phyloP scores from a whole-genome alignment of 2,113 vertebrate species.

The Anolis carolinensis region DNA sequence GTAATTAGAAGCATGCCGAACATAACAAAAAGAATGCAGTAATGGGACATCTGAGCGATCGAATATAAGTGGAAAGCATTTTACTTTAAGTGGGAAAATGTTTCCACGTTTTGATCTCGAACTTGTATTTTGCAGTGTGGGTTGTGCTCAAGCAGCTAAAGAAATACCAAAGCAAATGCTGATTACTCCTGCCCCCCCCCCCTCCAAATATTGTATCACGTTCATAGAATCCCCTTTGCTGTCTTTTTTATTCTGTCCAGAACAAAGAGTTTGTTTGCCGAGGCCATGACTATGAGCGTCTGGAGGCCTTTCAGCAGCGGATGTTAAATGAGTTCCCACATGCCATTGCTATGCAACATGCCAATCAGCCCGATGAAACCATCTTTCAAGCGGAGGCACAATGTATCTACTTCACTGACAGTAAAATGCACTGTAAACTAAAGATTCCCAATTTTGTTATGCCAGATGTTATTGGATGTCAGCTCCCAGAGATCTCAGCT shows the following conservation, averaged over 20 bases:
- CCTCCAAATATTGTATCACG: constrained; percentile 6
- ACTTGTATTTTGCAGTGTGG: neutral
- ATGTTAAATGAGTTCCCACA: constrained; percentile 99
- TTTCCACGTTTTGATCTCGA: neutral
- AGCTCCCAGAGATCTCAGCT: neutral
- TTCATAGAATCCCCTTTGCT: constrained; percentile 24
- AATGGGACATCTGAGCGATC: neutral
- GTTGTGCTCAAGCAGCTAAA: neutral
- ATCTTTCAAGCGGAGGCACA: constrained; percentile 98
- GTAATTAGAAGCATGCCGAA: neutral
- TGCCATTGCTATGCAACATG: constrained; percentile 98
- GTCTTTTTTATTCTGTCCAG: constrained; percentile 69
- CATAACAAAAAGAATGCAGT: neutral
- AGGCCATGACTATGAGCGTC: constrained; percentile 96
- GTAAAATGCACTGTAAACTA: neutral
- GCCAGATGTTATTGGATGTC: neutral
- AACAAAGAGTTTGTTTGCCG: constrained; percentile 99
- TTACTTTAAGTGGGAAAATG: neutral
- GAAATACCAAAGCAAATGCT: neutral
- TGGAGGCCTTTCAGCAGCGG: constrained; percentile 98
- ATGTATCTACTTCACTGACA: constrained; percentile 86
- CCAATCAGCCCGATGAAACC: constrained; percentile 97
- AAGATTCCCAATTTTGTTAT: neutral
- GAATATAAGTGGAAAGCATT: neutral
- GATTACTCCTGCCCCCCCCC: too few species aligned